Conservation (phyloP, 1,140 invertebrate genomes). For the Cherax quadricarinatus region DNA sequence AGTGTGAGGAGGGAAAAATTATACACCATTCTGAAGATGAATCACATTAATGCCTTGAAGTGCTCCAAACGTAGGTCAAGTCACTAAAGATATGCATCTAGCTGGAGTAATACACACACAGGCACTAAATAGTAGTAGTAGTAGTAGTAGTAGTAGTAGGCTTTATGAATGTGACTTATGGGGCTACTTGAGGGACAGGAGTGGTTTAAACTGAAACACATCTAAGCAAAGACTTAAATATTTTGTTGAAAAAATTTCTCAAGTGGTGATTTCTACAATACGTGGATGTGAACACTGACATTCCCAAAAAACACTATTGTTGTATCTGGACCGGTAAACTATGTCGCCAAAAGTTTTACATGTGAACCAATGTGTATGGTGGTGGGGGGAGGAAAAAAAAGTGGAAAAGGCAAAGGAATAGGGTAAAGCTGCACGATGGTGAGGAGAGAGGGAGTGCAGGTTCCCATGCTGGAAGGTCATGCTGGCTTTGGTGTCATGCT, state of each 20-base stretch:
- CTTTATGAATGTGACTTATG: constrained; percentile 4
- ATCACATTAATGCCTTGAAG: constrained; percentile 19
- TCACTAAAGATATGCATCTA: constrained; percentile 15
- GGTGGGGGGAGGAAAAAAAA: neutral
- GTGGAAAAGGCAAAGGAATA: neutral
- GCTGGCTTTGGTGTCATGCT: constrained; percentile 43
- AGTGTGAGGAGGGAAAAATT: neutral
- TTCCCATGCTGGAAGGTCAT: constrained; percentile 23
- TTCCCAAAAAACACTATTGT: constrained; percentile 36
- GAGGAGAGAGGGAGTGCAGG: constrained; percentile 17
- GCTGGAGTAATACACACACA: constrained; percentile 39
- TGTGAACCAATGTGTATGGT: constrained; percentile 1
- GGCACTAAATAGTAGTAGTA: constrained; percentile 18
- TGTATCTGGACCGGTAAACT: neutral
- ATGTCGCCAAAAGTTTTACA: constrained; percentile 16
- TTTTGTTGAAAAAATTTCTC: constrained; percentile 12
- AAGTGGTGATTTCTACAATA: constrained; percentile 7
- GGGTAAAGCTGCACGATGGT: constrained; percentile 10
- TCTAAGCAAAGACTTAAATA: constrained; percentile 2
- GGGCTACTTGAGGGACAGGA: constrained; percentile 13
- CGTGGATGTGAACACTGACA: constrained; percentile 54
- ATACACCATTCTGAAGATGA: neutral
- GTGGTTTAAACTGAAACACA: constrained; percentile 35
- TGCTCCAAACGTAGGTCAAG: constrained; percentile 17
- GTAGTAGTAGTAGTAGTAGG: neutral